A percentile compares a stretch with the other conserved stretches of the same genome.
phyloP scores from a whole-genome alignment of 2,113 vertebrate genomes.

The Myrmecobius fasciatus region DNA sequence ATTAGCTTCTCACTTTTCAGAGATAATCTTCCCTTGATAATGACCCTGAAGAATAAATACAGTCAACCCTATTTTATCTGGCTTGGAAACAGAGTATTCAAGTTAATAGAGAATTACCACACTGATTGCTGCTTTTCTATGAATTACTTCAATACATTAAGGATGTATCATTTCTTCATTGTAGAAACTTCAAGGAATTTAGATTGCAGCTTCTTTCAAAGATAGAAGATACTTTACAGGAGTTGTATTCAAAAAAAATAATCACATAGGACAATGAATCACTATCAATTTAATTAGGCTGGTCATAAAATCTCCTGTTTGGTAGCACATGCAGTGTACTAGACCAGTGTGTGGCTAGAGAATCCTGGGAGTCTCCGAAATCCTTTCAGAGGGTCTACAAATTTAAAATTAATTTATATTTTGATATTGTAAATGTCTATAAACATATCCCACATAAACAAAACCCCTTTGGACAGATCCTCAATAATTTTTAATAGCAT shows the following conservation, averaged over 20 bases:
- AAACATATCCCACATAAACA: too few relatives aligned
- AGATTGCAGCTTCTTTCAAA: not conserved
- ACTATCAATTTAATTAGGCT: not conserved
- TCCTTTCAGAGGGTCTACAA: too few relatives aligned
- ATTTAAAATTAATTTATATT: too few relatives aligned
- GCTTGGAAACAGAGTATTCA: not conserved
- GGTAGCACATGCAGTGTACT: not conserved
- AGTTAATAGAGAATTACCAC: not conserved
- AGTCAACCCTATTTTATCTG: conserved; percentile 32
- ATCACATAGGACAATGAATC: not conserved
- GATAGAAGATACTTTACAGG: not conserved
- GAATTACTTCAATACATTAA: not conserved
- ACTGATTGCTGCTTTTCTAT: conserved; percentile 7
- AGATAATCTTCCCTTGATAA: conserved; percentile 62
- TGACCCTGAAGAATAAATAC: not conserved
- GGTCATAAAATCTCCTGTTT: not conserved
- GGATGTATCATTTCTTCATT: not conserved
- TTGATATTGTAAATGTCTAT: too few relatives aligned
- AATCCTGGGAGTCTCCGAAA: too few relatives aligned
- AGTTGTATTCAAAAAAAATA: not conserved
- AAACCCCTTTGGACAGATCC: too few relatives aligned
- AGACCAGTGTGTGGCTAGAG: too few relatives aligned
- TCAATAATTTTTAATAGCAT: too few relatives aligned
- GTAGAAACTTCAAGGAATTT: not conserved
- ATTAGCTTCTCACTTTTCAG: conserved; percentile 45